These are phyloP conservation scores for Clivina fossor DNA, from an alignment of 2,888 invertebrate species.

Conservation along the genomic window DNA sequence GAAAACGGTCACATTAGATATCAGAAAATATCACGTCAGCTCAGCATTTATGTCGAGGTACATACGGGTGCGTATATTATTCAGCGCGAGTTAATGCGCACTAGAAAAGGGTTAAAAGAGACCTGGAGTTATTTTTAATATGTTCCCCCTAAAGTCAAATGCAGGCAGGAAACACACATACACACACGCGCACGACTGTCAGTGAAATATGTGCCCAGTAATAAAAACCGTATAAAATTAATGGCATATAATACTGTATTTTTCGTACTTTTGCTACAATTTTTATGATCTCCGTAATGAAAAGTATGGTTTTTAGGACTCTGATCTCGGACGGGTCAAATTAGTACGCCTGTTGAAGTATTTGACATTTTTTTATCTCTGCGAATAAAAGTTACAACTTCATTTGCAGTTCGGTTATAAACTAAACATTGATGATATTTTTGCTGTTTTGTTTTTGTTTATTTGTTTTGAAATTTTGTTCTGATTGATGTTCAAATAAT, in stretches of 20 bases:
- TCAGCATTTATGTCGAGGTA: too few species aligned
- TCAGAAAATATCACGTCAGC: too few species aligned
- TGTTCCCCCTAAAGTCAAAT: slow-evolving; percentile 19
- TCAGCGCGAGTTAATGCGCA: slow-evolving; percentile 3
- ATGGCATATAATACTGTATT: slow-evolving; percentile 19
- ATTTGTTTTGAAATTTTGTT: too few species aligned
- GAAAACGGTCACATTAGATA: too few species aligned
- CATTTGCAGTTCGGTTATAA: too few species aligned
- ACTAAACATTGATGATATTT: too few species aligned
- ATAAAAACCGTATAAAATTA: slow-evolving; percentile 29
- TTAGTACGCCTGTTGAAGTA: slow-evolving; percentile 13
- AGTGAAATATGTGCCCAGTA: slow-evolving; percentile 26
- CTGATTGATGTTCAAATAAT: too few species aligned
- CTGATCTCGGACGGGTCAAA: slow-evolving; percentile 1
- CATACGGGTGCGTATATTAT: too few species aligned
- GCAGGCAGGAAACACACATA: too few species aligned
- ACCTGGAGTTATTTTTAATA: slow-evolving; percentile 22
- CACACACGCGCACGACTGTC: slow-evolving; percentile 19
- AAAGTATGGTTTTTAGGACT: slow-evolving; percentile 14
- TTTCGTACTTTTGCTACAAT: slow-evolving; percentile 12
- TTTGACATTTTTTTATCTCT: too few species aligned
- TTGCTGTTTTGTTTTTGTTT: too few species aligned
- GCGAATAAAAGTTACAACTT: too few species aligned
- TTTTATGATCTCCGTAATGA: slow-evolving; percentile 21
- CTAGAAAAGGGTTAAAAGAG: slow-evolving; percentile 5